Evolutionary conservation across 2,888 invertebrate genomes (phyloP).

Genomic region (Drosophila villosipedis): DNA sequence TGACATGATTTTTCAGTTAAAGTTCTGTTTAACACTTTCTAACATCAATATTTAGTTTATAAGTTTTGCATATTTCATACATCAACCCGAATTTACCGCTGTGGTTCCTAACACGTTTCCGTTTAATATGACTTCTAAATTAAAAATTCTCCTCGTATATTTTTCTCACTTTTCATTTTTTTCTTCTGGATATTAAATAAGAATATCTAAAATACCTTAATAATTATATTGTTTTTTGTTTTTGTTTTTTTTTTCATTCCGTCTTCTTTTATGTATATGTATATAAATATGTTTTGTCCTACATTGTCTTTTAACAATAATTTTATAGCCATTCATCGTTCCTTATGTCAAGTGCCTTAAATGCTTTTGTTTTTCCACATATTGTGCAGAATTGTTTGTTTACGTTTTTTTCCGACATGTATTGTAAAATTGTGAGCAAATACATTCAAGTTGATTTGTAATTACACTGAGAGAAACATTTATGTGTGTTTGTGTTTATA

Average conservation of each 20-base stretch:
- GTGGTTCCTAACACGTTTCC: slow-evolving; percentile 52
- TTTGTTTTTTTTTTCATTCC: slow-evolving; percentile 34
- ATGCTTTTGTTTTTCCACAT: slow-evolving; percentile 65
- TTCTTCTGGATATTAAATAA: slow-evolving; percentile 88
- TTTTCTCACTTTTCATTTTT: slow-evolving; percentile 57
- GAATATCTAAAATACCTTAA: slow-evolving; percentile 89
- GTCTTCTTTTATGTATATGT: slow-evolving; percentile 55
- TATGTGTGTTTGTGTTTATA: slow-evolving; percentile 52
- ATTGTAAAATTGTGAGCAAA: slow-evolving; percentile 79
- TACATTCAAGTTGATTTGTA: slow-evolving; percentile 72
- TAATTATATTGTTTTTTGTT: slow-evolving; percentile 41
- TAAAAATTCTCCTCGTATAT: slow-evolving; percentile 65
- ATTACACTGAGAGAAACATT: slow-evolving; percentile 81
- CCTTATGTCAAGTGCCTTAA: slow-evolving; percentile 74
- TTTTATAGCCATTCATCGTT: slow-evolving; percentile 41
- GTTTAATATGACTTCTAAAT: slow-evolving; percentile 63
- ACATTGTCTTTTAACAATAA: slow-evolving; percentile 59
- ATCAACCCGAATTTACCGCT: slow-evolving; percentile 47
- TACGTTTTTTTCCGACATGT: slow-evolving; percentile 46
- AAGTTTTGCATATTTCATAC: slow-evolving; percentile 48
- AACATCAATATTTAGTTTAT: slow-evolving; percentile 72
- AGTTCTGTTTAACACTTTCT: slow-evolving; percentile 61
- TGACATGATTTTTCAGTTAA: slow-evolving; percentile 34
- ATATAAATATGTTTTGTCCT: slow-evolving; percentile 55
- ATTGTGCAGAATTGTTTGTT: slow-evolving; percentile 60